Evolutionary conservation across 2,888 invertebrate genomes (phyloP), one percentile per base, ranked within the genome.

Genomic region (Nomada hirtipes): DNA sequence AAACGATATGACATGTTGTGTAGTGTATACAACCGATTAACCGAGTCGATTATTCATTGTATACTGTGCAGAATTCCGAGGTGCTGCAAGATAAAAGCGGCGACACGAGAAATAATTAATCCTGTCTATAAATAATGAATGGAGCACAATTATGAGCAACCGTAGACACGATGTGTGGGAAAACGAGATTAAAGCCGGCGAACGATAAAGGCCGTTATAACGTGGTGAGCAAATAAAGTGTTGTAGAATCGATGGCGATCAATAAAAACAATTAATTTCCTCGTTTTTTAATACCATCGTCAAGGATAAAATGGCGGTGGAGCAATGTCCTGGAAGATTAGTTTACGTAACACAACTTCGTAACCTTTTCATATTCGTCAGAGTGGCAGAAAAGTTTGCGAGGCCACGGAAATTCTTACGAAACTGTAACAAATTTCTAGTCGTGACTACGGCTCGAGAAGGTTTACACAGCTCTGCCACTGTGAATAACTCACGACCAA

Each of bases 301-400:
- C 79, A 79, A 86, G 82, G 84, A 86, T 84, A 76, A 82, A 47
- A 59, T 70, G n/a, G n/a, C 23, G 20, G 36, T 70, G n/a, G 79
- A 70, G 72, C 86, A 88, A 86, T 75, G 82, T 73, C 82, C 82
- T 76, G 72, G 3, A 61, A 47, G 76, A 72, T 79, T 65, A 26
- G 59, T 76, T 85, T 79, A 75, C 77, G 64, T 77, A 81, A 86
- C 42, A 2, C 44, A 42, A 13, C 60, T 50, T 68, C 53, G 36
- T 69, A 74, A 86, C 63, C 70, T 69, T 77, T 86, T 78, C 72
- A 20, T 57, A 63, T 76, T 64, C 60, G 75, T 61, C 29, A 18
- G 13, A 11, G n/a, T 44, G 44, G 55, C 29, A 42, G 36, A 64
- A 67, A 59, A 79, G 57, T 57, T 82, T 52, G 42, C 76, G 68